These are phyloP conservation scores for Malacoctenus gilli DNA, from an alignment of 2,797 vertebrate species.

Conservation along the genomic window DNA sequence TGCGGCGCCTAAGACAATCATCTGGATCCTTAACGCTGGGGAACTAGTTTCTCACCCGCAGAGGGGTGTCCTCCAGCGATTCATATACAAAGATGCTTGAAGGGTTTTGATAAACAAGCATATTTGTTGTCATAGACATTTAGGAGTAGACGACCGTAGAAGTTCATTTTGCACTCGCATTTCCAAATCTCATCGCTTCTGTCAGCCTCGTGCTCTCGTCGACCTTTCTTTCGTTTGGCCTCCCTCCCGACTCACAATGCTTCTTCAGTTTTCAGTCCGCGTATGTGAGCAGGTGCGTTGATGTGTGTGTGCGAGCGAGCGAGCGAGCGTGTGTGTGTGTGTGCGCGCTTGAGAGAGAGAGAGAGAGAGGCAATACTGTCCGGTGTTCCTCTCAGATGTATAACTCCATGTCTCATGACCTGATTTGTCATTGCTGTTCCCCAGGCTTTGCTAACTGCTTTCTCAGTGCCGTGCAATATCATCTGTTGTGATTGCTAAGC, in stretches of 20 bases:
- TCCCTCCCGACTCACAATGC: slow-evolving; percentile 79
- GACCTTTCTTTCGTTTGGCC: slow-evolving; percentile 65
- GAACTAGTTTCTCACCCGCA: slow-evolving; percentile 82
- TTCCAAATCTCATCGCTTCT: slow-evolving; percentile 82
- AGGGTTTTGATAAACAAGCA: slow-evolving; percentile 87
- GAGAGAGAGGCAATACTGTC: slow-evolving; percentile 79
- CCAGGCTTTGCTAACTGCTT: slow-evolving; percentile 87
- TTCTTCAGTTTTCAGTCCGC: slow-evolving; percentile 82
- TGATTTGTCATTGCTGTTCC: slow-evolving; percentile 82
- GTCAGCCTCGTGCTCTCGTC: slow-evolving; percentile 80
- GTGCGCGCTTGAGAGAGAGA: slow-evolving; percentile 65
- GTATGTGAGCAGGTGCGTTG: slow-evolving; percentile 20
- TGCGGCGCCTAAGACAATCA: slow-evolving; percentile 95
- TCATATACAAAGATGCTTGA: slow-evolving; percentile 83
- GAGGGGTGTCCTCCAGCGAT: slow-evolving; percentile 86
- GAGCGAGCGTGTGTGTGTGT: slow-evolving; percentile 16
- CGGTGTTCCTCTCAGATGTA: slow-evolving; percentile 87
- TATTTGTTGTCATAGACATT: slow-evolving; percentile 83
- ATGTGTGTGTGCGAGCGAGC: slow-evolving; percentile 17
- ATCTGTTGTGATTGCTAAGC: slow-evolving; percentile 98
- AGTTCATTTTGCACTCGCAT: slow-evolving; percentile 83
- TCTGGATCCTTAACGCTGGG: slow-evolving; percentile 81
- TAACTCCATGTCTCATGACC: slow-evolving; percentile 86
- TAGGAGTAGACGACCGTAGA: slow-evolving; percentile 83
- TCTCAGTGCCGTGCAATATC: slow-evolving; percentile 98